phyloP scores from a whole-genome alignment of 1,140 invertebrate genomes.

The Neodiprion virginianus region DNA sequence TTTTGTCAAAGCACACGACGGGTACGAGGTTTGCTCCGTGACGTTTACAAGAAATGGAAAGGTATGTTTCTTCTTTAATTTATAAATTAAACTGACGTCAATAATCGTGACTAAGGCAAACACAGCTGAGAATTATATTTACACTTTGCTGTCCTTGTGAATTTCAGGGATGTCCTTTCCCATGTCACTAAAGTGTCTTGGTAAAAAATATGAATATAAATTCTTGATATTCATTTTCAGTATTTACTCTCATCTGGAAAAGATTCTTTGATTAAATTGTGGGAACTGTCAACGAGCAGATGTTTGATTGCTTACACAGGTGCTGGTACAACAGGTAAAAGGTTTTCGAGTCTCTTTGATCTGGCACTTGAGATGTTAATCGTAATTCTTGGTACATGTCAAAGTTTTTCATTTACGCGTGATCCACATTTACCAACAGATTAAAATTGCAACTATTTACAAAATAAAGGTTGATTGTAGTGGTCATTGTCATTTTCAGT shows the following conservation, averaged over 20 bases:
- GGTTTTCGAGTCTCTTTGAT: slow-evolving; percentile 5
- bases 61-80: slow-evolving; percentile 61
- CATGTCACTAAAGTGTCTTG: too few relatives aligned
- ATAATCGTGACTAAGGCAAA: too few relatives aligned
- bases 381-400: too few relatives aligned
- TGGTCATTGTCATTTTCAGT: too few relatives aligned
- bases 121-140: not conserved
- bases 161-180: not conserved
- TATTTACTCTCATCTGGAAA: slow-evolving; percentile 95
- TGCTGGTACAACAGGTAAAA: slow-evolving; percentile 88
- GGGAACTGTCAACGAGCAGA: slow-evolving; percentile 96
- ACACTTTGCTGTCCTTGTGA: not conserved
- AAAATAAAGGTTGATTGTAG: too few relatives aligned
- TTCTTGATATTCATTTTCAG: slow-evolving; percentile 63
- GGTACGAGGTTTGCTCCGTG: slow-evolving; percentile 92
- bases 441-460: too few relatives aligned
- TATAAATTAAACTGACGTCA: too few relatives aligned
- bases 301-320: slow-evolving; percentile 97
- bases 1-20: slow-evolving; percentile 92
- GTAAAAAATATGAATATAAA: not conserved
- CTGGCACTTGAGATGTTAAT: too few relatives aligned
- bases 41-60: slow-evolving; percentile 96
- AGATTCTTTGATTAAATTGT: slow-evolving; percentile 96
- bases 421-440: too few relatives aligned
- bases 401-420: too few relatives aligned